These are phyloP conservation scores for Chlamydotis undulata DNA, from an alignment of 2,113 vertebrate genomes.

Conservation along the genomic window DNA sequence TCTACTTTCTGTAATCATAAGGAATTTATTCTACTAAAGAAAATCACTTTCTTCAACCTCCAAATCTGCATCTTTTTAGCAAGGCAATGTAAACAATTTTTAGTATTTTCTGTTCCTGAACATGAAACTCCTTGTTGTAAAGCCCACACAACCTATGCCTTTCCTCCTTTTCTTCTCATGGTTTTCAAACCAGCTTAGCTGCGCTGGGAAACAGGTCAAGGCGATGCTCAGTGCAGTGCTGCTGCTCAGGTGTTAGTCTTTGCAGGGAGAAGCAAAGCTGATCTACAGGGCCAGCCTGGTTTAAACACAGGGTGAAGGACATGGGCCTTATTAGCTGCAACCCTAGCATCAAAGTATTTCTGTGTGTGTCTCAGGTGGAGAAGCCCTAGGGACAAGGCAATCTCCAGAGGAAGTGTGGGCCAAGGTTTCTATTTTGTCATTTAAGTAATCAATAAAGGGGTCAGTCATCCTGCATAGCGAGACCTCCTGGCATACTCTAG, in stretches of 20 bases:
- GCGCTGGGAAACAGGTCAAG: not conserved
- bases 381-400: not conserved
- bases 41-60: not conserved
- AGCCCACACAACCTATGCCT: not conserved
- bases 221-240: not conserved
- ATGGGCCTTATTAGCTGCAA: not conserved
- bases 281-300: not conserved
- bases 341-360: not conserved
- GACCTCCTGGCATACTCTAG: not conserved
- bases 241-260: not conserved
- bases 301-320: not conserved
- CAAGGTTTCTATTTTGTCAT: not conserved
- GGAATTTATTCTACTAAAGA: not conserved
- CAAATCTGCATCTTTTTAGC: not conserved
- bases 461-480: not conserved
- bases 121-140: not conserved
- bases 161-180: not conserved
- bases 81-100: not conserved
- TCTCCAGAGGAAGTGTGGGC: not conserved
- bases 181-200: not conserved
- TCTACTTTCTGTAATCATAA: not conserved
- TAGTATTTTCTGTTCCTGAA: not conserved
- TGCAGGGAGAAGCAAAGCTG: not conserved
- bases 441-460: not conserved
- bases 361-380: not conserved